Conservation (phyloP, 1,140 invertebrate species). For the Gryon sp. region DNA sequence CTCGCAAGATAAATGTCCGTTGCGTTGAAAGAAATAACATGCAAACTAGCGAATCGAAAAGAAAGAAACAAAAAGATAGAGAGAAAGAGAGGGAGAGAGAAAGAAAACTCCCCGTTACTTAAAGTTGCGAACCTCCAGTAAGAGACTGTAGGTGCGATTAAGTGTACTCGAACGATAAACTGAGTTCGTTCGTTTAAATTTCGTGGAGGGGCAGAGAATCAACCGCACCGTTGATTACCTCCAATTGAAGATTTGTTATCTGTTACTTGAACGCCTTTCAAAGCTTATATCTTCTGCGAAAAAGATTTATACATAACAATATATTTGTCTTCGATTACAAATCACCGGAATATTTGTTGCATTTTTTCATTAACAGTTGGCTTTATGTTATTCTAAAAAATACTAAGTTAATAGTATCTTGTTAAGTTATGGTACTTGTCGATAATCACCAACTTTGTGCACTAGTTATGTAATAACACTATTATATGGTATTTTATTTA, state of each 20-base stretch:
- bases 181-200: slow-evolving; percentile 22
- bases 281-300: slow-evolving; percentile 44
- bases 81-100: too few species aligned
- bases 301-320: slow-evolving; percentile 21
- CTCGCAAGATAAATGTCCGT: neutral
- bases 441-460: too few species aligned
- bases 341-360: too few species aligned
- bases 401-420: too few species aligned
- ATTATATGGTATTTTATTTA: too few species aligned
- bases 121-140: slow-evolving; percentile 2
- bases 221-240: slow-evolving; percentile 24
- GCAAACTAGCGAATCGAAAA: neutral
- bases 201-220: neutral
- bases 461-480: too few species aligned
- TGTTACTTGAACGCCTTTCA: slow-evolving; percentile 12
- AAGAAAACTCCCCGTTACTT: too few species aligned
- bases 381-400: too few species aligned
- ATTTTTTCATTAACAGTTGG: too few species aligned
- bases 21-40: too few species aligned
- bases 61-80: neutral
- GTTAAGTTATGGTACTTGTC: too few species aligned
- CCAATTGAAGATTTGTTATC: slow-evolving; percentile 24
- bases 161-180: slow-evolving; percentile 30
- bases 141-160: slow-evolving; percentile 27
- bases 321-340: slow-evolving; percentile 10